Evolutionary conservation across 2,888 invertebrate genomes (phyloP).

Genomic region (Lucinisca nassula): DNA sequence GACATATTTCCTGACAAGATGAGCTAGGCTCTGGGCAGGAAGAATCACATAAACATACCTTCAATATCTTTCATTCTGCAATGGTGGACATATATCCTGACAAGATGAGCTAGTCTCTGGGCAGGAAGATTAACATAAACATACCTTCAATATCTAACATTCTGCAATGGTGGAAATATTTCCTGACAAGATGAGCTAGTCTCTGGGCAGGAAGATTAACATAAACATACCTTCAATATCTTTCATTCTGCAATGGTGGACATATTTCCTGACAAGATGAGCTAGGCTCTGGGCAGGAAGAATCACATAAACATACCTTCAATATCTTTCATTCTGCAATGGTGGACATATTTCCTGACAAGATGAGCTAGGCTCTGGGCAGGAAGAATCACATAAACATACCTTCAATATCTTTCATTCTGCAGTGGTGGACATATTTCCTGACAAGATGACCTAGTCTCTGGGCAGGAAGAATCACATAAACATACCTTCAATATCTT

Average conservation of each 20-base stretch:
- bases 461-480: constrained; percentile 86
- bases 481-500: constrained; percentile 87
- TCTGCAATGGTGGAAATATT: constrained; percentile 86
- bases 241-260: constrained; percentile 86
- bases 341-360: constrained; percentile 87
- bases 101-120: constrained; percentile 85
- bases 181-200: constrained; percentile 85
- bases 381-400: constrained; percentile 86
- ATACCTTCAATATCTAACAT: constrained; percentile 87
- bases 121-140: constrained; percentile 86
- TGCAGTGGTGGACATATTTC: constrained; percentile 86
- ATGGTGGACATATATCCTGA: constrained; percentile 87
- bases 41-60: constrained; percentile 87
- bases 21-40: constrained; percentile 85
- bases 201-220: constrained; percentile 86
- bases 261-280: constrained; percentile 86
- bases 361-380: constrained; percentile 85
- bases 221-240: constrained; percentile 87
- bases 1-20: constrained; percentile 86
- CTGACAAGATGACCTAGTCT: constrained; percentile 85
- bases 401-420: constrained; percentile 87
- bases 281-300: constrained; percentile 86
- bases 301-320: constrained; percentile 87
- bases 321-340: constrained; percentile 85
- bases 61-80: constrained; percentile 86